Evolutionary conservation across 2,888 invertebrate genomes (phyloP).

Genomic region (Macrosoma leucophasiata): DNA sequence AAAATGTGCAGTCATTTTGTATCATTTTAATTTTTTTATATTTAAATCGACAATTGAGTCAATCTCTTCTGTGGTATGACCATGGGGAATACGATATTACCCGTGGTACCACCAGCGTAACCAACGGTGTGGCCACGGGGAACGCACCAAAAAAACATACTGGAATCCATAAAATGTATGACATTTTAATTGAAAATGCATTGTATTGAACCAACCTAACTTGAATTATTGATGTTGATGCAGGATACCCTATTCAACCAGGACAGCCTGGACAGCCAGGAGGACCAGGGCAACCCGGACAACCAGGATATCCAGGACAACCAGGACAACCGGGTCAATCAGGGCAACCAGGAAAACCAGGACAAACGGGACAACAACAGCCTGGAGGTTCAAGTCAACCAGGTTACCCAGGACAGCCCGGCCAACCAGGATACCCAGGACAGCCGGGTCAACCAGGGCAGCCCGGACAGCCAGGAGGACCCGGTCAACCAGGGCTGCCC

Average conservation of each 20-base stretch:
- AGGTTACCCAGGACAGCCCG: conserved; percentile 26
- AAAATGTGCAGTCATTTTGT: too few species aligned
- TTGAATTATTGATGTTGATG: too few species aligned
- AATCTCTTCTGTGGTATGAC: too few species aligned
- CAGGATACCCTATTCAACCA: conserved; percentile 53
- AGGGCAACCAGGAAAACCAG: conserved; percentile 24
- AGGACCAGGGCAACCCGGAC: conserved; percentile 25
- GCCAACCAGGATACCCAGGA: conserved; percentile 24
- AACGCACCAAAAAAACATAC: too few species aligned
- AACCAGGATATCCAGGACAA: conserved; percentile 26
- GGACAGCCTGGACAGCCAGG: conserved; percentile 37
- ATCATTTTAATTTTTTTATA: too few species aligned
- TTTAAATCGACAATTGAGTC: too few species aligned
- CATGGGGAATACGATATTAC: too few species aligned
- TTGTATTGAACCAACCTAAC: too few species aligned
- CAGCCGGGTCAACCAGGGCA: conserved; percentile 22
- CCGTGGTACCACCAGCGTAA: too few species aligned
- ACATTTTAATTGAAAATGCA: too few species aligned
- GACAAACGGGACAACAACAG: conserved; percentile 22
- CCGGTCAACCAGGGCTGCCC: conserved; percentile 35
- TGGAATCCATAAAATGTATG: too few species aligned
- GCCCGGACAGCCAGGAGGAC: conserved; percentile 24
- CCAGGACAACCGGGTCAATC: conserved; percentile 29
- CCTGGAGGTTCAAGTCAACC: conserved; percentile 30
- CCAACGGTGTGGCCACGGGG: too few species aligned